These are phyloP conservation scores for Drepana falcataria DNA, from an alignment of 2,888 invertebrate genomes.

Conservation along the genomic window DNA sequence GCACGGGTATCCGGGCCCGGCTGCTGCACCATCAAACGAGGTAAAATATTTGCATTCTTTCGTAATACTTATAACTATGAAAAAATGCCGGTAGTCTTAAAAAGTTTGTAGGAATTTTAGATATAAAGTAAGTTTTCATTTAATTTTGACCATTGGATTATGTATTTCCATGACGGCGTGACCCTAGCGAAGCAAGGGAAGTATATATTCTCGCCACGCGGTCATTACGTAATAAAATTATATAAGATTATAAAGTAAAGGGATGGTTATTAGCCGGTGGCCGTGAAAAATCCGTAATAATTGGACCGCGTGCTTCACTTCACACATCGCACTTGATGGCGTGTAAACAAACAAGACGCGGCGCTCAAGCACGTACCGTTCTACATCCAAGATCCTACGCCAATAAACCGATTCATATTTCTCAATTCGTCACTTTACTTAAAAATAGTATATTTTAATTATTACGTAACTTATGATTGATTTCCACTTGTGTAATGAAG, in stretches of 20 bases:
- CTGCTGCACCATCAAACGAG: neutral
- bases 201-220: conserved; percentile 37
- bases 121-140: conserved; percentile 14
- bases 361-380: neutral
- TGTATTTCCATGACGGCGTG: conserved; percentile 25
- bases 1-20: neutral
- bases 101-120: neutral
- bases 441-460: no score
- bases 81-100: neutral
- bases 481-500: no score
- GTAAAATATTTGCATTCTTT: neutral
- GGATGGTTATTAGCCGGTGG: conserved; percentile 23
- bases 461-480: no score
- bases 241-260: conserved; percentile 31
- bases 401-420: no score
- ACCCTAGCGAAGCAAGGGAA: conserved; percentile 11
- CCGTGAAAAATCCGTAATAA: conserved; percentile 10
- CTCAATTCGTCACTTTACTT: no score
- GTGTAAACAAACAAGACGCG: conserved; percentile 1
- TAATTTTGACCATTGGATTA: conserved; percentile 20
- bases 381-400: no score
- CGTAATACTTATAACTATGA: neutral
- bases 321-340: neutral
- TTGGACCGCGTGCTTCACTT: neutral
- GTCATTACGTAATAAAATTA: conserved; percentile 66